Base-by-base conservation (phyloP, 2,888 invertebrate species). In the Emmelina monodactyla region DNA sequence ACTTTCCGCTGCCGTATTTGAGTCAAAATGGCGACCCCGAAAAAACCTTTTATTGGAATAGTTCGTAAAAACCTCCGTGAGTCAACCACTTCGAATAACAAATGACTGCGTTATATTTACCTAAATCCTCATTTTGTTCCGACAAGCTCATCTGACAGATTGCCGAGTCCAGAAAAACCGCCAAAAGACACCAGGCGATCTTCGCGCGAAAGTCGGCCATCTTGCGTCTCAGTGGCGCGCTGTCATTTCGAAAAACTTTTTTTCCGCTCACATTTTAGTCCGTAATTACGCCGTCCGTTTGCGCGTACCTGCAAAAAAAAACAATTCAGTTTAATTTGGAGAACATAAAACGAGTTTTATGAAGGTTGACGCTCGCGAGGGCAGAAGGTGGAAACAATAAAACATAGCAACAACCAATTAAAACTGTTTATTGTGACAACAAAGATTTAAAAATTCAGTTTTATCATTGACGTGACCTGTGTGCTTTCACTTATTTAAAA, bases 351-450 rank as follows among this genome's bases (percentile, higher is more conserved):
- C 25, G n/a, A n/a, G 25, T 25, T 25, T 25, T 25, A 25, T 25
- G 25, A 3, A 25, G n/a, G n/a, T 25, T n/a, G n/a, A n/a, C n/a
- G n/a, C n/a, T n/a, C n/a, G n/a, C n/a, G n/a, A n/a, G n/a, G n/a
- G 25, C 11, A 25, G 25, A 25, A 25, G 11, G n/a, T 9, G 25
- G 3, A 10, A 25, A 25, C 25, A 25, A 25, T 25, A 25, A 25
- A 25, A 10, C 6, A 9, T 3, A 25, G 25, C n/a, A 11, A n/a
- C 11, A n/a, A 25, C n/a, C 9, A 25, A 25, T 25, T 25, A 25
- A 25, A 25, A 25, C 11, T 25, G 25, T 25, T 25, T 25, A 25
- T 25, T n/a, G 25, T 11, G 25, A 25, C 25, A 11, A 25, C 25
- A 11, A 3, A 7, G 25, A 3, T n/a, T n/a, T 25, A n/a, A 25